Percentiles rank a stretch among this genome's conserved stretches.
phyloP scores from a whole-genome alignment of 2,113 vertebrate genomes.

The Tupaia tana region DNA sequence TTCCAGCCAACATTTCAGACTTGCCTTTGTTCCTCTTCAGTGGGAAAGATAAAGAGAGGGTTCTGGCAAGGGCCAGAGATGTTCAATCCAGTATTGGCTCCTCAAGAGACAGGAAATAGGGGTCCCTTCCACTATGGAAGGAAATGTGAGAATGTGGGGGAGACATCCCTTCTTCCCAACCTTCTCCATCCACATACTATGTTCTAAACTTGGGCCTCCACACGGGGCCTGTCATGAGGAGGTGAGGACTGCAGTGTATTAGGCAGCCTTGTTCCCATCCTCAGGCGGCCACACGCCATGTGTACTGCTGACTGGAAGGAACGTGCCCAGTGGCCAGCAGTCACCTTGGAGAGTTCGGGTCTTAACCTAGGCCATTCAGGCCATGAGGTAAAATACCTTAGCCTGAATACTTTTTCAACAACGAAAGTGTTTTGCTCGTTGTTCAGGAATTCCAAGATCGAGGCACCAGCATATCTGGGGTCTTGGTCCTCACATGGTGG shows the following conservation, averaged over 20 bases:
- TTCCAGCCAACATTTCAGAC: not conserved
- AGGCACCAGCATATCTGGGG: too few relatives aligned
- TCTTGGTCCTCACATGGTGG: not conserved
- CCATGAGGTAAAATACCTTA: not conserved
- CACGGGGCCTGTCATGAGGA: not conserved
- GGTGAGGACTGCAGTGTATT: too few relatives aligned
- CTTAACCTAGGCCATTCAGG: too few relatives aligned
- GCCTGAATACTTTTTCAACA: not conserved
- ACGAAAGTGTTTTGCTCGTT: not conserved
- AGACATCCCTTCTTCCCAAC: not conserved
- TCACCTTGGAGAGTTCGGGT: not conserved
- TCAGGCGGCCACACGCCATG: not conserved
- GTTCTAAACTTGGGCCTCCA: not conserved
- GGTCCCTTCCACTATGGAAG: not conserved
- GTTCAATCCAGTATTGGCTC: too few relatives aligned
- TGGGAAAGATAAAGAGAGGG: not conserved
- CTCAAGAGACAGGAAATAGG: not conserved
- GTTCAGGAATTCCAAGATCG: not conserved
- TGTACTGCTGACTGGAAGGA: not conserved
- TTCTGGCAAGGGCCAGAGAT: rapidly evolving
- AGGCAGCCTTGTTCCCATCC: not conserved
- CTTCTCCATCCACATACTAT: not conserved
- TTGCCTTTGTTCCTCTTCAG: not conserved
- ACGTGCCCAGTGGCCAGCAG: not conserved
- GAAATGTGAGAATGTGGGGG: not conserved